Conservation (phyloP, 2,797 vertebrate species). For the Hephaestus fuliginosus region DNA sequence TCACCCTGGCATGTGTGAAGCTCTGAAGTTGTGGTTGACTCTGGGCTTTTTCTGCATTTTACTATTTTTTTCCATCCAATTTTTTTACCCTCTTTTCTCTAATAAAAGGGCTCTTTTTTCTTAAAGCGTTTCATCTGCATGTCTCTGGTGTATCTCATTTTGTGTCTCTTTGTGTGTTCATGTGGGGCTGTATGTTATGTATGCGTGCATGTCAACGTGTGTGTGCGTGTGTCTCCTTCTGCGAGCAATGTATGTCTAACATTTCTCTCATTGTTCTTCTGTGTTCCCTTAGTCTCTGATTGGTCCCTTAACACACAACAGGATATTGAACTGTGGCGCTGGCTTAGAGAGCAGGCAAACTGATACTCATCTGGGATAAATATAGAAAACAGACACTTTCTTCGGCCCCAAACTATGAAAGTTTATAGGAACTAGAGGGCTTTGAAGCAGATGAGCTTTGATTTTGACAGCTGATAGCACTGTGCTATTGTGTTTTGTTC, state of each 20-base stretch:
- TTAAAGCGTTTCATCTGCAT: conserved; percentile 47
- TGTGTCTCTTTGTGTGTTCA: conserved; percentile 49
- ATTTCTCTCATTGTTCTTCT: conserved; percentile 59
- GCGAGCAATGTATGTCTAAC: conserved; percentile 30
- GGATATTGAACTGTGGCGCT: conserved; percentile 70
- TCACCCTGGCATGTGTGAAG: conserved; percentile 79
- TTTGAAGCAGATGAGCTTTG: conserved; percentile 66
- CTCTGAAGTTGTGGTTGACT: conserved; percentile 78
- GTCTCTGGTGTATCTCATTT: conserved; percentile 66
- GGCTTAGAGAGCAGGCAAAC: conserved; percentile 56
- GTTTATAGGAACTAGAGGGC: conserved; percentile 59
- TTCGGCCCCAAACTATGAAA: conserved; percentile 54
- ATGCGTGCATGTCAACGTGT: neutral
- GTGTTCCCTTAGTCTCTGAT: conserved; percentile 44
- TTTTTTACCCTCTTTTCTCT: conserved; percentile 30
- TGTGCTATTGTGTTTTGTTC: conserved; percentile 39
- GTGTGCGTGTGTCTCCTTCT: conserved; percentile 16
- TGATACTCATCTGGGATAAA: conserved; percentile 76
- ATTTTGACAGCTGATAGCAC: conserved; percentile 56
- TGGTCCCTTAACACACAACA: conserved; percentile 62
- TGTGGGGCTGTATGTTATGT: neutral
- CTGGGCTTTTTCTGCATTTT: conserved; percentile 53
- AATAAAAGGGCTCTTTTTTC: conserved; percentile 46
- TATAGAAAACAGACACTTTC: conserved; percentile 75
- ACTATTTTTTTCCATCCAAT: conserved; percentile 10